Evolutionary conservation across 37 sponge, comb jelly and placozoan genomes (phyloP), one percentile per base, ranked within the genome.

Genomic region (Spongilla lacustris): DNA sequence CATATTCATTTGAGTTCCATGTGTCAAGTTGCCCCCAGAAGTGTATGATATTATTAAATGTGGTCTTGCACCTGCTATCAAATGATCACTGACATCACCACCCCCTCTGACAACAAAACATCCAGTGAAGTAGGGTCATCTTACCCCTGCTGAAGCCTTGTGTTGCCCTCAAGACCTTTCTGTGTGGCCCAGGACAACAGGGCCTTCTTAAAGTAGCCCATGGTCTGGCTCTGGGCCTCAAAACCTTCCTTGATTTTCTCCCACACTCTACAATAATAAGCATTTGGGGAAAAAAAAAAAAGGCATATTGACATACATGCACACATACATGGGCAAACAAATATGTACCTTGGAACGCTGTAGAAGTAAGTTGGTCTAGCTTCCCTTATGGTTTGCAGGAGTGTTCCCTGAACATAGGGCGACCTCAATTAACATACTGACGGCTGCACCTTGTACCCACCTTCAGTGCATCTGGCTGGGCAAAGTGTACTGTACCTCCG

Each of bases 401-500:
- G 91, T 26, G 86, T 66, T 35, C 96, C 96, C 94, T 93, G 70
- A 28, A 21, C 26, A 33, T 21, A 78, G 9, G 68, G 4, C 5
- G 78, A 68, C 23, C 70, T 23, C 28, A 70, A 5, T 6, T 36
- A 5, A 26, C 14, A 22, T 13, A 4, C 0, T 24, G 34, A 31
- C 29, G n/a, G 70, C 27, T 2, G 36, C 22, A 76, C 22, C 19
- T 73, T 31, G 26, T 46, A 83, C 67, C n/a, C 10, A 84, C 92
- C 85, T 96, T 96, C 41, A 96, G 90, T 36, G 96, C 96, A 94
- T 96, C 96, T 9, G 96, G 96, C 46, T 91, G 87, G 13, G 96
- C 96, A 91, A 96, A 96, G 73, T 75, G 67, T 22, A 89, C 83
- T 2, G 86, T 84, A 24, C 79, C 90, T 9, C 82, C 84, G 23